Base-by-base conservation (phyloP, 1,140 invertebrate species). In the Pseudoatta argentina region DNA sequence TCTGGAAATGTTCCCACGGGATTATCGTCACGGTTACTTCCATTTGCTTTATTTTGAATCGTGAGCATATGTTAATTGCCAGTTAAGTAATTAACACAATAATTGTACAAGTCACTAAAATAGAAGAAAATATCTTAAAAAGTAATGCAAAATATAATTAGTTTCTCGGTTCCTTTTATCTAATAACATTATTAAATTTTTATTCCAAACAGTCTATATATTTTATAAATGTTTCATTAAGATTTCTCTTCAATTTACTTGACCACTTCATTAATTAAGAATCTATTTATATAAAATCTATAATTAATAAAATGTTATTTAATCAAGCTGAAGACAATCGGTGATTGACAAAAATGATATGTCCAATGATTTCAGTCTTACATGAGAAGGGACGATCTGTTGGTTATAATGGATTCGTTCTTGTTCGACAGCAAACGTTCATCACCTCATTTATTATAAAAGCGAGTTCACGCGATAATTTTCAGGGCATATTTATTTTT, bases 1-100 rank as follows among this genome's bases (percentile, higher is more conserved):
- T 71, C 48, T 14, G n/a, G 78, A 81, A 81, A 81, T 27, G 34
- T 57, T 71, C 16, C n/a, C 16, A 21, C 21, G 16, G 6, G 53
- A 59, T n/a, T 67, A 69, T 55, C 10, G 1, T 16, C 6, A 5
- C 34, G 12, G 30, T 16, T 39, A 55, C 3, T 8, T 48, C 39
- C 39, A 2, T n/a, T 59, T 12, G 2, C 10, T 79, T 57, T 34
- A 55, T 39, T 39, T 81, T 71, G 14, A 48, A 81, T 4, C 2
- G 44, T 27, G 3, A 44, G 21, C n/a, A 48, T 30, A 10, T 69
- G 6, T 1, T 71, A 81, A 81, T 81, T 18, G 63, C 48, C 34
- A 10, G 30, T 69, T 34, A 24, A 24, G 7, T 44, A 67, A 4
- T 81, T 79, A 18, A 24, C 21, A 16, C 16, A 18, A 34, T 10